Evolutionary conservation across 2,113 vertebrate genomes (phyloP).

Genomic region (Echinops telfairi): DNA sequence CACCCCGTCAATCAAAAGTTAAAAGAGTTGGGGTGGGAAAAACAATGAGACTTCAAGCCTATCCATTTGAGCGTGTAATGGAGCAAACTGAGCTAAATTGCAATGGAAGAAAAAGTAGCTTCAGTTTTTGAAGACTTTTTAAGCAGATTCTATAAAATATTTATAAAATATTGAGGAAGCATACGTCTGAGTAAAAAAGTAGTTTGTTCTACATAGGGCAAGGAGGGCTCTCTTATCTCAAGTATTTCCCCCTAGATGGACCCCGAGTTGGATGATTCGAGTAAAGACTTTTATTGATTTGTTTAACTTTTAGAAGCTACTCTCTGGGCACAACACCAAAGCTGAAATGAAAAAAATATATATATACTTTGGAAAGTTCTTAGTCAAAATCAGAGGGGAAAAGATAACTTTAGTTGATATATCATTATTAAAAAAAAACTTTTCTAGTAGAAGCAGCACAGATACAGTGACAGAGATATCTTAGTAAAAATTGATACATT

Average conservation of each 20-base stretch:
- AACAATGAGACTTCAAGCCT: not conserved
- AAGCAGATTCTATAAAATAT: not conserved
- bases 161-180: not conserved
- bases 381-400: not conserved
- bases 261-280: not conserved
- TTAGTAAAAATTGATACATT: slow-evolving; percentile 1
- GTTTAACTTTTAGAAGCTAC: slow-evolving; percentile 65
- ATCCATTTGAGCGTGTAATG: not conserved
- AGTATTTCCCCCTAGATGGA: slow-evolving; percentile 28
- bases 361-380: slow-evolving; percentile 29
- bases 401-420: not conserved
- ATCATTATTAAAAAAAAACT: not conserved
- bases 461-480: not conserved
- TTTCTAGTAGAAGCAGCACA: not conserved
- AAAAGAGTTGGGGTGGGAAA: not conserved
- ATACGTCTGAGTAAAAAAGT: not conserved
- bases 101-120: not conserved
- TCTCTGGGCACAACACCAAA: slow-evolving; percentile 57
- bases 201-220: not conserved
- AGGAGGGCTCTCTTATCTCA: not conserved
- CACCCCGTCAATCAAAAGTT: not conserved
- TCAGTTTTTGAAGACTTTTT: not conserved
- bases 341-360: slow-evolving; percentile 35
- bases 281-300: slow-evolving; percentile 54
- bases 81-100: not conserved